Evolutionary conservation across 2,797 vertebrate genomes (phyloP), one percentile per base, ranked within the genome.

Genomic region (Aerospiza tachiro): DNA sequence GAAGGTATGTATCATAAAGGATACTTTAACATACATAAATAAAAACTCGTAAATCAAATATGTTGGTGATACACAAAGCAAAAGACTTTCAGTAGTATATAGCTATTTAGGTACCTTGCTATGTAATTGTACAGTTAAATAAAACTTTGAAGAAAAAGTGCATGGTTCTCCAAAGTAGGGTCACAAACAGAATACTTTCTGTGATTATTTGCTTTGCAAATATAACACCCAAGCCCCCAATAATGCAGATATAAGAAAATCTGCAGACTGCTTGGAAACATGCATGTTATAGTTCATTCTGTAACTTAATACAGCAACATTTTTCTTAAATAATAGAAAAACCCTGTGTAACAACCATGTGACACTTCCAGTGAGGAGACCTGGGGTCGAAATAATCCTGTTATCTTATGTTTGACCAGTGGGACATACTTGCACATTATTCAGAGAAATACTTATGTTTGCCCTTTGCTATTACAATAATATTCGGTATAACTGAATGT

Each of bases 1-100:
- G 23, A 70, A 66, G 18, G 9, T 3, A 40, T 5, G 6, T 4
- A 40, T 18, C 40, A 58, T 9, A 10, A 80, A 86, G 59, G 13
- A 13, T 31, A n/a, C 49, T 55, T 52, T 29, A 73, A 35, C 23
- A 21, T 2, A 45, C 4, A 18, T 4, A 56, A 77, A 63, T 62
- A 72, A 38, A 85, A 56, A 3, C 38, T 36, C 45, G 20, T 20
- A 9, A 18, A 47, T 36, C 26, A 23, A 19, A n/a, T 21, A 63
- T 6, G 40, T 40, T 53, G 22, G 7, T 35, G 36, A 38, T 16
- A 35, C n/a, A 29, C 21, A 42, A 10, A 38, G 70, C 45, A 84
- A 36, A 33, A 66, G 14, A 5, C 47, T 70, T 47, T 10, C 35
- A 20, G 44, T 3, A 50, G 18, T 6, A 38, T 0, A 25, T 0